phyloP scores from a whole-genome alignment of 2,888 invertebrate species.

The Eupithecia centaureata region DNA sequence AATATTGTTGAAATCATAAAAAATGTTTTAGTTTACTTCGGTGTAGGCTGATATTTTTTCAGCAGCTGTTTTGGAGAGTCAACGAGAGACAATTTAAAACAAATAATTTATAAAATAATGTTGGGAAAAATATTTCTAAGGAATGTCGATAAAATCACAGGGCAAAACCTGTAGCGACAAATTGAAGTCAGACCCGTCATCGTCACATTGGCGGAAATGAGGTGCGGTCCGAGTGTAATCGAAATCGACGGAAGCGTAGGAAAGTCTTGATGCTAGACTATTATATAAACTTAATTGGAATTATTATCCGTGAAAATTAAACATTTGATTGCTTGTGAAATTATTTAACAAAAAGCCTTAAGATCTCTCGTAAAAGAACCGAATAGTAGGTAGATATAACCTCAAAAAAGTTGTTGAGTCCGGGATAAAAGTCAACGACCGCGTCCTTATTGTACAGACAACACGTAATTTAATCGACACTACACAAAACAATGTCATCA shows the following conservation, averaged over 20 bases:
- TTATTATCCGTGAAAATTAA: background rate
- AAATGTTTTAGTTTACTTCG: background rate
- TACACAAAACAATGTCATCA: constrained; percentile 29
- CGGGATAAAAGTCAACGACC: constrained; percentile 28
- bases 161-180: constrained; percentile 69
- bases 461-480: constrained; percentile 30
- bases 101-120: constrained; percentile 18
- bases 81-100: background rate
- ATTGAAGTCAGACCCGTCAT: constrained; percentile 60
- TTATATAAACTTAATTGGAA: background rate
- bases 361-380: background rate
- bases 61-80: background rate
- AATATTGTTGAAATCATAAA: background rate
- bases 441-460: constrained; percentile 3
- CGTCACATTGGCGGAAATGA: constrained; percentile 61
- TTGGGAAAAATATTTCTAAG: constrained; percentile 66
- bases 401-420: background rate
- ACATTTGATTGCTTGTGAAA: background rate
- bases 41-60: background rate
- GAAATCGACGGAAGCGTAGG: constrained; percentile 18
- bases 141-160: constrained; percentile 54
- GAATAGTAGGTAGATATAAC: background rate
- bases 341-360: background rate
- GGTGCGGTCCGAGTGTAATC: constrained; percentile 47
- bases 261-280: background rate